Evolutionary conservation across 2,797 vertebrate genomes (phyloP), one percentile per base, ranked within the genome.

Genomic region (Silurus aristotelis): DNA sequence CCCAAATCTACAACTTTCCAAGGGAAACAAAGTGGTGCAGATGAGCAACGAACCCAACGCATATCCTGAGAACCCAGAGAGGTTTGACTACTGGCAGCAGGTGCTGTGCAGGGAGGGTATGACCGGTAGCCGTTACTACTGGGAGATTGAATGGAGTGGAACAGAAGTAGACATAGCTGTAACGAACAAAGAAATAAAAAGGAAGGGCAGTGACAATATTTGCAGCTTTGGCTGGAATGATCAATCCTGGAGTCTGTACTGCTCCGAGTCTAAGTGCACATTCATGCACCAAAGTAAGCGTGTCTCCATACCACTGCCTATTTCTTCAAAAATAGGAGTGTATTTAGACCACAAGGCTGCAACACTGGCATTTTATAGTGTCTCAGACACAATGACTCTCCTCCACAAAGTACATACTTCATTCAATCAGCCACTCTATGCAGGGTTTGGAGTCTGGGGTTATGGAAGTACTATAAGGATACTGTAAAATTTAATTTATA

Each of bases 211-310:
- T 1, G 71, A 91, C 61, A 94, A 94, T 0, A 89, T 93, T 20
- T 94, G 95, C 91, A 95, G 95, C 87, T 93, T 96, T 73, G 95
- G 96, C 63, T 95, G 94, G 93, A 96, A 95, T 0, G 92, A 95
- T 83, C 93, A 92, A 87, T 96, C 96, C 84, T 96, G 95, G 96
- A 96, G 95, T 87, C 88, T 96, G 85, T 96, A 95, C 90, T 96
- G 95, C 90, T 93, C 94, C 5, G 93, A 94, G 12, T 92, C 94
- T 73, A 94, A 95, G 72, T 94, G 91, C 67, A 93, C 93, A 13
- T 94, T 96, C 43, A 92, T 94, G 86, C 95, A 96, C 91, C 93
- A 94, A 67, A 95, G 94, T 20, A 93, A 92, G 82, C 94, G 90
- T 89, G 92, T 80, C 38, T 91, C 93, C 9, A 63, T 96, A 73